A percentile compares a stretch with the other conserved stretches of the same genome.
Conservation (phyloP, 1,140 invertebrate species). For the Drosophila baimaii region DNA sequence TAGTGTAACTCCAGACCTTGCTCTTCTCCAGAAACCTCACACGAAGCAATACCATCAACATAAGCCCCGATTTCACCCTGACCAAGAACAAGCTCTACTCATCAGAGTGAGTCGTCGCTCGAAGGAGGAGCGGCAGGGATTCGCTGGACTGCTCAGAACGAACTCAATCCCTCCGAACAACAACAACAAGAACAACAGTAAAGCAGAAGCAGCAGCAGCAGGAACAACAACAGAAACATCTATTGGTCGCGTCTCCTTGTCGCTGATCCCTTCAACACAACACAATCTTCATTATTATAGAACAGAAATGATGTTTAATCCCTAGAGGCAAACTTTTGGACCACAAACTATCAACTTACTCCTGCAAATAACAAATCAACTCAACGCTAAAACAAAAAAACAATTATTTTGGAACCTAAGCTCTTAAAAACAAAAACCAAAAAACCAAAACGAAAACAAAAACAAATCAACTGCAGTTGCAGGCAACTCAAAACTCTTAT, state of each 20-base stretch:
- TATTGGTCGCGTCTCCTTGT: slow-evolving; percentile 26
- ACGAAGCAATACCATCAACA: slow-evolving; percentile 92
- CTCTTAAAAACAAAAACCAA: slow-evolving; percentile 42
- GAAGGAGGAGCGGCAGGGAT: slow-evolving; percentile 45
- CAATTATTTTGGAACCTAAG: slow-evolving; percentile 76
- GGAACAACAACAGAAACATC: slow-evolving; percentile 33
- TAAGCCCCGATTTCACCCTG: slow-evolving; percentile 92
- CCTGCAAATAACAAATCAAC: slow-evolving; percentile 67
- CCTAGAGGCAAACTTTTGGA: slow-evolving; percentile 79
- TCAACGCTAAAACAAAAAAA: slow-evolving; percentile 61
- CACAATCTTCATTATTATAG: slow-evolving; percentile 28
- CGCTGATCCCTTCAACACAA: slow-evolving; percentile 17
- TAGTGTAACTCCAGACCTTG: background rate
- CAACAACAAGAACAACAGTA: slow-evolving; percentile 38
- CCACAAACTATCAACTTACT: slow-evolving; percentile 67
- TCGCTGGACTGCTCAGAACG: slow-evolving; percentile 57
- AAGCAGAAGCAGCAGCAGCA: slow-evolving; percentile 35
- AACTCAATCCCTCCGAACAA: slow-evolving; percentile 79
- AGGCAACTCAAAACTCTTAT: slow-evolving; percentile 83
- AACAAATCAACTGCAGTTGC: slow-evolving; percentile 83
- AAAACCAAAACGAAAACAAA: slow-evolving; percentile 53
- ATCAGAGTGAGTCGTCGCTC: slow-evolving; percentile 66
- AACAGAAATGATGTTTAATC: slow-evolving; percentile 53
- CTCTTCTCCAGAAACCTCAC: slow-evolving; percentile 88
- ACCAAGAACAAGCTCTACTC: slow-evolving; percentile 93